Conservation (phyloP, 2,888 invertebrate species). For the Dasypogon diadema region DNA sequence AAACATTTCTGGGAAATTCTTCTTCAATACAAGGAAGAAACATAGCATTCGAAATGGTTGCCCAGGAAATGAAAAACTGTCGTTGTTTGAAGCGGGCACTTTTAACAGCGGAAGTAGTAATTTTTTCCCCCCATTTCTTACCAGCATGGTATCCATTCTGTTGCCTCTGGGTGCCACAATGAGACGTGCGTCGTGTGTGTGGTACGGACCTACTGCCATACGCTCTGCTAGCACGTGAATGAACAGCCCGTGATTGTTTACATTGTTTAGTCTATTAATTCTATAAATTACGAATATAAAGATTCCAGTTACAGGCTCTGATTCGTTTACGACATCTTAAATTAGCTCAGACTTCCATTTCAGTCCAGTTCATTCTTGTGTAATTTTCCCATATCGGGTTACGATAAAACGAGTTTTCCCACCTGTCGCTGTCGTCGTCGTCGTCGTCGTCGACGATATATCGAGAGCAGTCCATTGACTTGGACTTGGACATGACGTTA, state of each 20-base stretch:
- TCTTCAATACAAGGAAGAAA: neutral
- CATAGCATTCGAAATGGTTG: neutral
- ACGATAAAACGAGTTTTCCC: slow-evolving; percentile 28
- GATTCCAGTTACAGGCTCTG: neutral
- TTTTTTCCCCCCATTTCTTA: slow-evolving; percentile 3
- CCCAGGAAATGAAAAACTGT: neutral
- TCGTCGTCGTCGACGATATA: too few species aligned
- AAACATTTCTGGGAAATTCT: neutral
- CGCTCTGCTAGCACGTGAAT: neutral
- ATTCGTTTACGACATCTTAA: neutral
- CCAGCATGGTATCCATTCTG: neutral
- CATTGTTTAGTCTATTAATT: neutral
- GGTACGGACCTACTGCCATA: neutral
- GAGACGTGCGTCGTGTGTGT: neutral
- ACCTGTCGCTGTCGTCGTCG: neutral
- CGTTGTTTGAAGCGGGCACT: neutral
- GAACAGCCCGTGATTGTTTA: neutral
- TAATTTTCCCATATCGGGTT: slow-evolving; percentile 23
- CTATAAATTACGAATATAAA: neutral
- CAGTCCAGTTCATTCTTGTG: neutral
- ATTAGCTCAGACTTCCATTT: neutral
- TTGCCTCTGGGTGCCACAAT: too few species aligned
- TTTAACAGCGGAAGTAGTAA: neutral
- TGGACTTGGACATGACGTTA: neutral
- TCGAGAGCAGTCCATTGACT: slow-evolving; percentile 23